Conservation (phyloP, 2,797 vertebrate species). For the Sebastes trivittatus region DNA sequence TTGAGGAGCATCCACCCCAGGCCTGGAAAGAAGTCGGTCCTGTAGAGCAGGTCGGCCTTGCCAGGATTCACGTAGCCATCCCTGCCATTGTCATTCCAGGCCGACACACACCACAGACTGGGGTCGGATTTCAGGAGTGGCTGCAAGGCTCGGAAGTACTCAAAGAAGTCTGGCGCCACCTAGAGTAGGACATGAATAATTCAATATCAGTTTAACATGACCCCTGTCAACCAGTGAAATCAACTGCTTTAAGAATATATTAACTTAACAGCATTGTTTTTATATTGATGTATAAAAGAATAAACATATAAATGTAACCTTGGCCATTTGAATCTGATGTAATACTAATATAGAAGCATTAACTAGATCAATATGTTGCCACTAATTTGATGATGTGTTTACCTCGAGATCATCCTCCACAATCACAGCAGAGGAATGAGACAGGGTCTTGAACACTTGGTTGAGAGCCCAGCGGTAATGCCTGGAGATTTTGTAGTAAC, state of each 20-base stretch:
- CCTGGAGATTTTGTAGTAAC: conserved; percentile 93
- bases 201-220: neutral
- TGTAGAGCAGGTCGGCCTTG: conserved; percentile 85
- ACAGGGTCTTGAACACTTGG: conserved; percentile 86
- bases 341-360: neutral
- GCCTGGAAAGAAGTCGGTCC: conserved; percentile 95
- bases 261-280: neutral
- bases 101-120: conserved; percentile 91
- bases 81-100: conserved; percentile 96
- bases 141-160: conserved; percentile 89
- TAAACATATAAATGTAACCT: neutral
- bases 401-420: conserved; percentile 96
- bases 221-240: neutral
- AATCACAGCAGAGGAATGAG: conserved; percentile 88
- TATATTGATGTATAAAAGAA: neutral
- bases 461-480: conserved; percentile 94
- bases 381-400: conserved; percentile 4
- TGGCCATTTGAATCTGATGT: neutral
- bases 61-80: conserved; percentile 86
- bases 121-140: conserved; percentile 83
- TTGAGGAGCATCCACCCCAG: conserved; percentile 90
- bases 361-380: neutral
- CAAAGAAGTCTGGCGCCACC: conserved; percentile 95
- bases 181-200: conserved; percentile 55
- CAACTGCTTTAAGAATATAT: neutral